Conservation (phyloP, 2,797 vertebrate species). For the Pseudochirops corinnae region DNA sequence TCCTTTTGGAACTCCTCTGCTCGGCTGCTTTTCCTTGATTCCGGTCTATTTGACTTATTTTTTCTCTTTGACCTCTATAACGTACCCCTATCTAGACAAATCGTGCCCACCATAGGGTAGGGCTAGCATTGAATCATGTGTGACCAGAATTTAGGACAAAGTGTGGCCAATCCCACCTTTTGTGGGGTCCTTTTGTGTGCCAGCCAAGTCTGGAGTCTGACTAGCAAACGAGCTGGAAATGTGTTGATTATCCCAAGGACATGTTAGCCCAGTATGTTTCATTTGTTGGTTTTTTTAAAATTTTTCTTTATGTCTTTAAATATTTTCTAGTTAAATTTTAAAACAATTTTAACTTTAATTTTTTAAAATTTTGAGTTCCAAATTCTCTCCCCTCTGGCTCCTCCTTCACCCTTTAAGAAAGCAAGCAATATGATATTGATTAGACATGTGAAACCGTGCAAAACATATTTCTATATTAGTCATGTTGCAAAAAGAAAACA, state of each 20-base stretch:
- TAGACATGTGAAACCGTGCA: not conserved
- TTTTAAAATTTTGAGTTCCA: not conserved
- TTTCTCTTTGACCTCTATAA: not conserved
- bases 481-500: not conserved
- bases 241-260: not conserved
- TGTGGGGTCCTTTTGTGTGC: not conserved
- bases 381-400: not conserved
- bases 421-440: not conserved
- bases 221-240: not conserved
- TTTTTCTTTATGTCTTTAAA: not conserved
- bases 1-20: not conserved
- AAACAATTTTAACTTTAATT: not conserved
- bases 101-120: not conserved
- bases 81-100: not conserved
- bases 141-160: not conserved
- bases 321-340: not conserved
- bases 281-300: not conserved
- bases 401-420: not conserved
- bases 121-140: not conserved
- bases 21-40: not conserved
- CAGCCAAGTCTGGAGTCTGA: not conserved
- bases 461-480: not conserved
- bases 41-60: not conserved
- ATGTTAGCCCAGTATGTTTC: not conserved
- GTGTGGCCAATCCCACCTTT: not conserved